These are phyloP conservation scores for Salminus brasiliensis DNA, from an alignment of 2,113 vertebrate genomes.

Conservation along the genomic window DNA sequence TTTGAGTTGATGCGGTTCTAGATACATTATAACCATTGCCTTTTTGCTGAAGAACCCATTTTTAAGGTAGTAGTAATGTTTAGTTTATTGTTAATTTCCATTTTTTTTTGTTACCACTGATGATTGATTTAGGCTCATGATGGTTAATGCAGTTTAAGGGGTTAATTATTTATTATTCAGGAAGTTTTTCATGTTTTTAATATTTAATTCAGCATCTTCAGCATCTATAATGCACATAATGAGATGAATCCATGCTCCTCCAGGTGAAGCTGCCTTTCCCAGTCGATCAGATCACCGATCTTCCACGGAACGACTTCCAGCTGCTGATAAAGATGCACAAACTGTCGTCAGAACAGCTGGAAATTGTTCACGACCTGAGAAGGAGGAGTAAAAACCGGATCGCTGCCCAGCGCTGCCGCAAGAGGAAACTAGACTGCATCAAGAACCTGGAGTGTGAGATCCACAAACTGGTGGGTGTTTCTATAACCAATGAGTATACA, in stretches of 20 bases:
- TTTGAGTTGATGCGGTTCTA: no score
- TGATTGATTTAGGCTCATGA: no score
- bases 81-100: no score
- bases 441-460: conserved; percentile 95
- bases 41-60: no score
- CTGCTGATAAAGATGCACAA: conserved; percentile 98
- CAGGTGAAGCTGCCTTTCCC: conserved; percentile 96
- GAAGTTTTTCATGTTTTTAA: no score
- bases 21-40: no score
- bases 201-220: not conserved
- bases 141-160: no score
- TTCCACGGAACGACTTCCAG: conserved; percentile 97
- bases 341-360: conserved; percentile 92
- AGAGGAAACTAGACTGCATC: conserved; percentile 96
- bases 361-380: conserved; percentile 92
- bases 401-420: conserved; percentile 93
- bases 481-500: no score
- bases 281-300: conserved; percentile 94
- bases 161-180: no score
- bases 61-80: no score
- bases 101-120: no score
- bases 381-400: conserved; percentile 95
- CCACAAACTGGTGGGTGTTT: conserved; percentile 82
- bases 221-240: not conserved
- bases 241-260: conserved; percentile 58